These are phyloP conservation scores for Magallana gigas DNA, from an alignment of 1,140 invertebrate species.

Conservation along the genomic window DNA sequence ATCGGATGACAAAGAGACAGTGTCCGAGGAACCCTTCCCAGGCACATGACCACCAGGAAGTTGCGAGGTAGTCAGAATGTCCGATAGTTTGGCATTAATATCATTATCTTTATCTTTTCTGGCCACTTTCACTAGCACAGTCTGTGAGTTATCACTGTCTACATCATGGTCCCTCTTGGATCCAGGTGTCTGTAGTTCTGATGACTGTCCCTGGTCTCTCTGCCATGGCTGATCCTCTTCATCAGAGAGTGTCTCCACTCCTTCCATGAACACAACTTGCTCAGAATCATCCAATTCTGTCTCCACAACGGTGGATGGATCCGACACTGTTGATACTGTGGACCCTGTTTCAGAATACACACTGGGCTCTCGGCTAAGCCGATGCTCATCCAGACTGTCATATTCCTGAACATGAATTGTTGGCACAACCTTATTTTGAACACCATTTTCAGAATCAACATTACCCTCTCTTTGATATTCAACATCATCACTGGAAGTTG, in stretches of 20 bases:
- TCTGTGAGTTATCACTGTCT: background rate
- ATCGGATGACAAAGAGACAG: constrained; percentile 46
- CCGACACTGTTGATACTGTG: constrained; percentile 3
- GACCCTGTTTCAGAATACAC: constrained; percentile 31
- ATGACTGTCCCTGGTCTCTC: background rate
- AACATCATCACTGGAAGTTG: constrained; percentile 7
- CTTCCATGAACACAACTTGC: background rate
- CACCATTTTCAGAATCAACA: constrained; percentile 36
- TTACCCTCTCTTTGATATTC: background rate
- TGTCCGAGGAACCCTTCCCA: background rate
- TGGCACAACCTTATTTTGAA: background rate
- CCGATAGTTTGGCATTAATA: background rate
- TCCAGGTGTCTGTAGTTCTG: background rate
- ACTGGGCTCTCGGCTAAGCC: background rate
- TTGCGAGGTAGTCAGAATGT: background rate
- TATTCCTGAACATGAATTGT: constrained; percentile 29
- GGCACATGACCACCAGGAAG: background rate
- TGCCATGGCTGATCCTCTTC: background rate
- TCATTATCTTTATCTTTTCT: background rate
- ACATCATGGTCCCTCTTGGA: constrained; percentile 9
- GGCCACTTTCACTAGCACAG: background rate
- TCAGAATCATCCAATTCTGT: constrained; percentile 1
- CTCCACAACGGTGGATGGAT: background rate
- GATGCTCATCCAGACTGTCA: background rate
- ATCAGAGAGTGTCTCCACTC: constrained; percentile 3